These are phyloP conservation scores for Synergus japonicus DNA, from an alignment of 2,888 invertebrate species.

Conservation along the genomic window DNA sequence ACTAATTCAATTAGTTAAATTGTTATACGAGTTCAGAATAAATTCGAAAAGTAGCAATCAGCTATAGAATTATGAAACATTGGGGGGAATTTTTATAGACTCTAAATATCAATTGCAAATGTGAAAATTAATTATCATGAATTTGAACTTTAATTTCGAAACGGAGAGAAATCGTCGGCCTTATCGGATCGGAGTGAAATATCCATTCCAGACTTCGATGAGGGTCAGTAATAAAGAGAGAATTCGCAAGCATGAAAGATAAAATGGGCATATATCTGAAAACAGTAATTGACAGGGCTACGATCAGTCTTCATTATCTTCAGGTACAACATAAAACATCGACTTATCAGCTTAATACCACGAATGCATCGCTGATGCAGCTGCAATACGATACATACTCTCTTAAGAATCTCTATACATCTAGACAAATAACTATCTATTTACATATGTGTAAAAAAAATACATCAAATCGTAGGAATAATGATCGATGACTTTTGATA, in stretches of 20 bases:
- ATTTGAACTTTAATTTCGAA: constrained; percentile 35
- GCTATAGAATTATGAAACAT: too few relatives aligned
- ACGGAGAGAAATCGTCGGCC: constrained; percentile 5
- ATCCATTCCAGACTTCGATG: constrained; percentile 36
- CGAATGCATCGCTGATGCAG: constrained; percentile 5
- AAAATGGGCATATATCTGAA: constrained; percentile 38
- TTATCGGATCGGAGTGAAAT: constrained; percentile 28
- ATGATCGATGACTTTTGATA: constrained; percentile 18
- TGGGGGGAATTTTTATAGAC: background rate
- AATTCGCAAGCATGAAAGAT: constrained; percentile 24
- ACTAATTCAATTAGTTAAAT: too few relatives aligned
- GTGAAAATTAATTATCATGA: constrained; percentile 26
- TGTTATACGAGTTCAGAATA: too few relatives aligned
- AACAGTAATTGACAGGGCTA: constrained; percentile 59
- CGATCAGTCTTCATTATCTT: constrained; percentile 63
- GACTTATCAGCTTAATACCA: constrained; percentile 49
- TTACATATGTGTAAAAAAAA: background rate
- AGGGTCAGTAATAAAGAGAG: constrained; percentile 39
- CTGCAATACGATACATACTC: constrained; percentile 9
- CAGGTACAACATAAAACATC: constrained; percentile 55
- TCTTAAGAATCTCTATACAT: background rate
- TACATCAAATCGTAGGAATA: constrained; percentile 10
- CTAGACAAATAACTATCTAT: constrained; percentile 1
- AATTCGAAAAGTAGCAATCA: too few relatives aligned
- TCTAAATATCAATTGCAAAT: background rate